Conservation (phyloP, 2,797 vertebrate species). For the Phalanger gymnotis region DNA sequence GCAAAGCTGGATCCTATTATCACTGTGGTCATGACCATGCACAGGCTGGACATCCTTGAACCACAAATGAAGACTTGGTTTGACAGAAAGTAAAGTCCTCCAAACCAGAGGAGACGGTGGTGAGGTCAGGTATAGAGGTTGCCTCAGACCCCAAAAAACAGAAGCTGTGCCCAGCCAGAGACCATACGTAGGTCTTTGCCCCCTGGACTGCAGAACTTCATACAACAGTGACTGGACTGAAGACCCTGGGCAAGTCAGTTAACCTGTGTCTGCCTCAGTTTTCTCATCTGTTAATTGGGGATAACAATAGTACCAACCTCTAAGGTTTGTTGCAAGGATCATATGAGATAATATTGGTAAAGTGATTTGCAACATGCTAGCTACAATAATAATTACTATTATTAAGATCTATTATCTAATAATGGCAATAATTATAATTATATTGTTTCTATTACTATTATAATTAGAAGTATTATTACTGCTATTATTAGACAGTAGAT, state of each 20-base stretch:
- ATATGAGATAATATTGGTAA: neutral
- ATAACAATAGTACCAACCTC: neutral
- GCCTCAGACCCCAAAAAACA: neutral
- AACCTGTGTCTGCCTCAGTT: neutral
- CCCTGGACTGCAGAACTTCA: neutral
- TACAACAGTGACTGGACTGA: neutral
- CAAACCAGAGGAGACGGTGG: neutral
- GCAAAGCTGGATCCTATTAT: neutral
- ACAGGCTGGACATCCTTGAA: neutral
- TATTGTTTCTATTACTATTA: neutral
- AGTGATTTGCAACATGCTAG: neutral
- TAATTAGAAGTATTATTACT: neutral
- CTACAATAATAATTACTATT: neutral
- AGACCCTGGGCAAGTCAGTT: neutral
- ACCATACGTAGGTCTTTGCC: neutral
- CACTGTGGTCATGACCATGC: neutral
- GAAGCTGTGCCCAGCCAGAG: neutral
- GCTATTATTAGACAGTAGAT: neutral
- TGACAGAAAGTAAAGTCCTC: neutral
- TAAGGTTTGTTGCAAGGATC: neutral
- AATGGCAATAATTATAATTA: neutral
- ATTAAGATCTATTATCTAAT: neutral
- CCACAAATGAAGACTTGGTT: neutral
- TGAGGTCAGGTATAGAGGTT: neutral
- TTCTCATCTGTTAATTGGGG: neutral